Evolutionary conservation across 2,797 vertebrate genomes (phyloP), one percentile per base, ranked within the genome.

Genomic region (Hemitrygon akajei): DNA sequence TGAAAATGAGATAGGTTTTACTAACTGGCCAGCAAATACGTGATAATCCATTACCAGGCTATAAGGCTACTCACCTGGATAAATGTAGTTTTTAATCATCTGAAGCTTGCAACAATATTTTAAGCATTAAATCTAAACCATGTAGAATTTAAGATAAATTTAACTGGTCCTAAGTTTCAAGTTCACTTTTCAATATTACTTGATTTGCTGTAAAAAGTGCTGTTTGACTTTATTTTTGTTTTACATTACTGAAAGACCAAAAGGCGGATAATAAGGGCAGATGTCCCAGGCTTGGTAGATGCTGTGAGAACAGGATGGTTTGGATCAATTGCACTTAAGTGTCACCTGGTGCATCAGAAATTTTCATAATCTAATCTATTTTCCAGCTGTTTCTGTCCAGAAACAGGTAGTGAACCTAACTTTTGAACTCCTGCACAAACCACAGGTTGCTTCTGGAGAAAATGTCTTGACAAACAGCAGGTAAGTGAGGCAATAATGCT

Each of bases 1-100:
- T 56, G 47, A 93, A 93, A 69, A 6, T 66, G 37, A 89, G 60
- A 89, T 89, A 93, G 71, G 40, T 93, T 56, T 75, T 93, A 76
- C 76, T 30, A 75, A 76, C 40, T 30, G 37, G 22, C 40, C 71
- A 93, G 71, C 30, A 40, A n/a, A 76, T 37, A 56, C 30, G 47
- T 27, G 16, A 56, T 27, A 93, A 93, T n/a, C 71, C 47, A 93
- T 10, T 40, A n/a, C 37, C n/a, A 12, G 40, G 30, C 25, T 56
- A 40, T 25, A 93, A 76, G 71, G 71, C 91, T 30, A 76, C 27
- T 30, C 6, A 56, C 40, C 40, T 12, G 27, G 37, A 47, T 47
- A 75, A 92, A 92, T 92, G 91, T 47, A 76, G 12, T 30, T 93
- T 93, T 76, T 56, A 58, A 93, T 37, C 22, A 14, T 75, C 30